Conservation (phyloP, 2,797 vertebrate species). For the Spinibarbus caldwelli region DNA sequence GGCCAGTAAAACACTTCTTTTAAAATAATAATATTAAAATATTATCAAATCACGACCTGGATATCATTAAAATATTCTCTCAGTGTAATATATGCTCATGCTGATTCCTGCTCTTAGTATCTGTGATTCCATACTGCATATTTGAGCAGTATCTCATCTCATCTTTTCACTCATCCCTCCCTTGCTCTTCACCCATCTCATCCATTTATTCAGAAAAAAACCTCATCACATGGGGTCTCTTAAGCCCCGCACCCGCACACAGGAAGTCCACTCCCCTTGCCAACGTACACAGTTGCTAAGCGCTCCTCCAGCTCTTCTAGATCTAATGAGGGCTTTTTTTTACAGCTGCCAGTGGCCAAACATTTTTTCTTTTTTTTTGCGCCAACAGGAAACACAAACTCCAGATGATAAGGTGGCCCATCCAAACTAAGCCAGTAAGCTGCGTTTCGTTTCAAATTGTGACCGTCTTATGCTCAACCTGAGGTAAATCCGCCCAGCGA, state of each 20-base stretch:
- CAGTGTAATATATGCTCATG: too few relatives aligned
- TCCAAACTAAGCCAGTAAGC: slow-evolving; percentile 37
- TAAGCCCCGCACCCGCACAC: slow-evolving; percentile 15
- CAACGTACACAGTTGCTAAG: slow-evolving; percentile 12
- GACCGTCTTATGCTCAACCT: slow-evolving; percentile 9
- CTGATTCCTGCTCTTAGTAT: neutral
- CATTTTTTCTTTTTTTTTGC: neutral
- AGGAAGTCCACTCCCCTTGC: slow-evolving; percentile 27
- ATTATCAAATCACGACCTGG: neutral
- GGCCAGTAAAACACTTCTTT: too few relatives aligned
- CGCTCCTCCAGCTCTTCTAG: neutral
- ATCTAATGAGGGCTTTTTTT: slow-evolving; percentile 22
- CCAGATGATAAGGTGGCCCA: slow-evolving; percentile 26
- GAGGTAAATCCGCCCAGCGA: slow-evolving; percentile 36
- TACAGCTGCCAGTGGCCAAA: neutral
- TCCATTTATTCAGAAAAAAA: slow-evolving; percentile 15
- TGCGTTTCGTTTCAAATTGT: slow-evolving; percentile 36
- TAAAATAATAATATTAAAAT: neutral
- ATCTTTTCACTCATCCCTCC: neutral
- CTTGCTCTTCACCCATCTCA: neutral
- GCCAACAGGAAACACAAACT: slow-evolving; percentile 19
- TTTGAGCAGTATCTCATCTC: neutral
- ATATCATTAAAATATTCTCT: neutral
- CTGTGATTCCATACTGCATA: neutral
- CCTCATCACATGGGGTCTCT: slow-evolving; percentile 32